Conservation (phyloP, 2,113 vertebrate genomes). For the Mustela lutreola region DNA sequence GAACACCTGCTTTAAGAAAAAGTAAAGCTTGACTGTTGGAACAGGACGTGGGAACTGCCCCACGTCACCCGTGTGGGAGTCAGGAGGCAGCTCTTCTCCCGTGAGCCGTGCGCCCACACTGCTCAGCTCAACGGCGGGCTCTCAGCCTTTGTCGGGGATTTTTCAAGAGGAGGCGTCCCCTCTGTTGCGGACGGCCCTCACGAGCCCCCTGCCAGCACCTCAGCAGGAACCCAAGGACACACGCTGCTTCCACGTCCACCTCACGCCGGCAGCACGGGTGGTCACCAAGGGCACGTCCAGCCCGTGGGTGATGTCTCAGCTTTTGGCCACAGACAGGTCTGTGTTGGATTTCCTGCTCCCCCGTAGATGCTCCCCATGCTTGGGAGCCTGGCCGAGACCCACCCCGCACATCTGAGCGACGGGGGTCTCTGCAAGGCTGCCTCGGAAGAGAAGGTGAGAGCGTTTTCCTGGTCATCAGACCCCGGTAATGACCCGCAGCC, state of each 20-base stretch:
- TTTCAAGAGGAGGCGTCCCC: fast-evolving
- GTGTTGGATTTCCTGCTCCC: fast-evolving
- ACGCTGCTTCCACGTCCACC: fast-evolving
- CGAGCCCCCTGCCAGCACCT: too few relatives aligned
- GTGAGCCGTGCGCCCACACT: fast-evolving
- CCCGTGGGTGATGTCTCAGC: fast-evolving
- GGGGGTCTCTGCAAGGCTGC: background rate
- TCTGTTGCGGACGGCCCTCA: fast-evolving
- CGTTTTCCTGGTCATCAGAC: fast-evolving
- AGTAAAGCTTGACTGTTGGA: too few relatives aligned
- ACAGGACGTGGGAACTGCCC: background rate
- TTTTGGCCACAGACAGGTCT: background rate
- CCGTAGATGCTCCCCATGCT: fast-evolving
- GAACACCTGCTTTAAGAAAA: background rate
- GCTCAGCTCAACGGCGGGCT: background rate
- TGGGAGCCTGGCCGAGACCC: background rate
- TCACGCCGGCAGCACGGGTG: fast-evolving
- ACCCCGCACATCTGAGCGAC: fast-evolving
- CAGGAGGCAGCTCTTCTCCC: background rate
- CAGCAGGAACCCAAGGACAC: fast-evolving
- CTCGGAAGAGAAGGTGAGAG: fast-evolving
- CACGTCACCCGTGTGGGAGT: fast-evolving
- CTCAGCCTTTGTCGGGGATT: fast-evolving
- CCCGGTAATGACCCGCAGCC: fast-evolving
- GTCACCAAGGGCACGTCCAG: fast-evolving